Percentiles rank a stretch among this genome's conserved stretches.
phyloP scores from a whole-genome alignment of 2,113 vertebrate genomes.

The Xiphophorus maculatus region DNA sequence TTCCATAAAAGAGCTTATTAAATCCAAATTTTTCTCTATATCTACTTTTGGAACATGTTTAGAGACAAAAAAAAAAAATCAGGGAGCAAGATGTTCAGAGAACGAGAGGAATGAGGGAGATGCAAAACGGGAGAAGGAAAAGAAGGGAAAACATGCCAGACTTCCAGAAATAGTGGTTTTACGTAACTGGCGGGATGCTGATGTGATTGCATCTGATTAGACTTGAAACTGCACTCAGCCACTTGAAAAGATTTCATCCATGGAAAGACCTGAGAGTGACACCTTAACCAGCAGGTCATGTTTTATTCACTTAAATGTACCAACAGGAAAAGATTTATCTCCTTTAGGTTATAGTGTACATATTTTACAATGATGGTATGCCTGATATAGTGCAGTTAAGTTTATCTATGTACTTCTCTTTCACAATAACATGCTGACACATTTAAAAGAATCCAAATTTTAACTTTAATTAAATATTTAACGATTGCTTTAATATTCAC shows the following conservation, averaged over 20 bases:
- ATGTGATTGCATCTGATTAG: constrained; percentile 70
- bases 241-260: constrained; percentile 25
- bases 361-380: too few species aligned
- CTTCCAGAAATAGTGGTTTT: constrained; percentile 61
- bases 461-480: not conserved
- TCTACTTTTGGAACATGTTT: not conserved
- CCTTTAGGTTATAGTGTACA: too few species aligned
- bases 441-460: too few species aligned
- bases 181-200: constrained; percentile 60
- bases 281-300: not conserved
- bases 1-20: not conserved
- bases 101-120: not conserved
- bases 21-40: not conserved
- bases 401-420: too few species aligned
- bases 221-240: constrained; percentile 52
- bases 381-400: too few species aligned
- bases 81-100: constrained; percentile 13
- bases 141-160: constrained; percentile 13
- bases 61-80: constrained; percentile 4
- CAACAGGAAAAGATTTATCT: not conserved
- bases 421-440: too few species aligned
- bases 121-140: not conserved
- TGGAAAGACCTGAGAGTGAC: not conserved
- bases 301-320: not conserved
- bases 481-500: not conserved